Evolutionary conservation across 2,888 invertebrate species (phyloP).

Genomic region (Athripsodes cinereus): DNA sequence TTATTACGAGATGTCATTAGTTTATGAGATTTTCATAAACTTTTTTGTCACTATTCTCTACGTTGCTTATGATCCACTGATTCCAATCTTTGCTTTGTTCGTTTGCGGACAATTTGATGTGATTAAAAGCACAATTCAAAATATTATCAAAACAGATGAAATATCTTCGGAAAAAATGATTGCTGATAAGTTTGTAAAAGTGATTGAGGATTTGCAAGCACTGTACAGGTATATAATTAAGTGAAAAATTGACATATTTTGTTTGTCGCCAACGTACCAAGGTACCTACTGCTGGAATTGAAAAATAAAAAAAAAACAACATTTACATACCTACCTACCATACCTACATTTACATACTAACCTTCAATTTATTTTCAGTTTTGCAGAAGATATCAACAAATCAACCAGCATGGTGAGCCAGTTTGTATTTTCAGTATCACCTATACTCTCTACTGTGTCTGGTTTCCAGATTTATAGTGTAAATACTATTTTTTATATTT

Average conservation of each 20-base stretch:
- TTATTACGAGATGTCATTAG: constrained; percentile 30
- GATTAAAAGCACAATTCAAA: constrained; percentile 33
- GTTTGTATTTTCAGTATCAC: constrained; percentile 38
- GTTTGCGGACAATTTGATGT: constrained; percentile 39
- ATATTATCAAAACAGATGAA: constrained; percentile 30
- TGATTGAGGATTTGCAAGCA: constrained; percentile 35
- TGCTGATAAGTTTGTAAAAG: constrained; percentile 14
- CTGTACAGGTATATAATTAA: constrained; percentile 32
- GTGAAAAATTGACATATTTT: too few species aligned
- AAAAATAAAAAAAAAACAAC: too few species aligned
- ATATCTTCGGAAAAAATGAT: background rate
- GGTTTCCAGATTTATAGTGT: constrained; percentile 38
- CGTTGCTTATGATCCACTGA: constrained; percentile 40
- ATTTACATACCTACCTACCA: too few species aligned
- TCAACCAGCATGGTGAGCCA: constrained; percentile 36
- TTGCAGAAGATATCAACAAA: constrained; percentile 31
- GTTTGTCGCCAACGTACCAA: too few species aligned
- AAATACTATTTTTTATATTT: too few species aligned
- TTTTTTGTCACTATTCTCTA: constrained; percentile 33
- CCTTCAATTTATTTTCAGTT: constrained; percentile 33
- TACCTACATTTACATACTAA: too few species aligned
- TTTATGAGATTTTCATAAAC: constrained; percentile 31
- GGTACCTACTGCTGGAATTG: too few species aligned
- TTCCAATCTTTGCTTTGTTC: constrained; percentile 39
- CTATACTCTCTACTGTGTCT: constrained; percentile 36